phyloP scores from a whole-genome alignment of 2,888 invertebrate species.

The Agriotes lineatus region DNA sequence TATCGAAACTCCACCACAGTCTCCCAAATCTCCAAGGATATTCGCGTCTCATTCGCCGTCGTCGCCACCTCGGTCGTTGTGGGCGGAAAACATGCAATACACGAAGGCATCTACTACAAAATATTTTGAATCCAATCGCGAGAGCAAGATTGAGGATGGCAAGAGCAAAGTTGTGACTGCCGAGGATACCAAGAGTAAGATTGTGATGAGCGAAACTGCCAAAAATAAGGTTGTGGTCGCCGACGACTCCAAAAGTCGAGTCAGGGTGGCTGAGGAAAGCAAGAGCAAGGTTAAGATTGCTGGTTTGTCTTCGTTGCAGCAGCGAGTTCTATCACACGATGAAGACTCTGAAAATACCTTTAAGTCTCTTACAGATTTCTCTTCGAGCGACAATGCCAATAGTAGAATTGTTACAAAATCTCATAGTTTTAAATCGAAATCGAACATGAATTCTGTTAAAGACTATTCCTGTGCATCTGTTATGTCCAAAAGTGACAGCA shows the following conservation, averaged over 20 bases:
- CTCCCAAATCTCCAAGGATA: conserved; percentile 47
- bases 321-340: conserved; percentile 67
- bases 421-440: conserved; percentile 76
- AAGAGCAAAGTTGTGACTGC: conserved; percentile 3
- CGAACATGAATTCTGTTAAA: conserved; percentile 51
- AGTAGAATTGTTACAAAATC: conserved; percentile 77
- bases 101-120: conserved; percentile 32
- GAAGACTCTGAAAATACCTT: conserved; percentile 56
- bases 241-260: conserved; percentile 51
- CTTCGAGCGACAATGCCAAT: conserved; percentile 60
- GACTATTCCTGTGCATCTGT: conserved; percentile 2
- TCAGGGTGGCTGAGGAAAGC: conserved; percentile 48
- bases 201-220: conserved; percentile 48
- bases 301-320: conserved; percentile 70
- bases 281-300: conserved; percentile 66
- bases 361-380: conserved; percentile 61
- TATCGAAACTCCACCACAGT: conserved; percentile 46
- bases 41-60: conserved; percentile 30
- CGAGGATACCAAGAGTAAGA: conserved; percentile 50
- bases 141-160: conserved; percentile 9
- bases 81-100: conserved; percentile 12
- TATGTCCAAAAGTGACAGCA: conserved; percentile 24
- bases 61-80: conserved; percentile 3
- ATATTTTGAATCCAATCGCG: conserved; percentile 25
- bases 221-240: conserved; percentile 65